phyloP scores from a whole-genome alignment of 2,797 vertebrate genomes.

The Clarias fuscus region DNA sequence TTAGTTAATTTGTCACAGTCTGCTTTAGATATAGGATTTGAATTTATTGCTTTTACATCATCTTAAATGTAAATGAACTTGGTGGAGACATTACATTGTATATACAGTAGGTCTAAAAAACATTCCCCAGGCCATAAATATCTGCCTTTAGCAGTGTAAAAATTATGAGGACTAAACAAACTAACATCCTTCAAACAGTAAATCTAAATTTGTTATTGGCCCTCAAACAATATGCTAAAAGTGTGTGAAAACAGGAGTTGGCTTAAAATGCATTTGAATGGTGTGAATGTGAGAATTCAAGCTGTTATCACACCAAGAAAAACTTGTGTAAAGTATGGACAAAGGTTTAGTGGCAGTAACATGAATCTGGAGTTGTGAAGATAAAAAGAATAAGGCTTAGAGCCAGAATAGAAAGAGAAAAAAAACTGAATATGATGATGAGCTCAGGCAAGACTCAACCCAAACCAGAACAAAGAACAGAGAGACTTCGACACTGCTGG shows the following conservation, averaged over 20 bases:
- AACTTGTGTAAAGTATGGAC: conserved; percentile 11
- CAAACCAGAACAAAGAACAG: conserved; percentile 21
- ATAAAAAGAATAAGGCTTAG: conserved; percentile 24
- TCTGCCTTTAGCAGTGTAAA: not conserved
- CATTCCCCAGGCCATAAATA: not conserved
- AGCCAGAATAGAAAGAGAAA: conserved; percentile 22
- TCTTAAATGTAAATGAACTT: conserved; percentile 3
- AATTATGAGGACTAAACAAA: not conserved
- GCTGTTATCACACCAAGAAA: not conserved
- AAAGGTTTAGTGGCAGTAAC: conserved; percentile 13
- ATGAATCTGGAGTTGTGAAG: conserved; percentile 19
- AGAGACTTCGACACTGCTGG: conserved; percentile 20
- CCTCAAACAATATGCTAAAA: conserved; percentile 14
- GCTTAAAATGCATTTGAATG: conserved; percentile 5
- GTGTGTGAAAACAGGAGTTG: conserved; percentile 21
- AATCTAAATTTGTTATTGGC: conserved; percentile 34
- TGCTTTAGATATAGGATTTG: not conserved
- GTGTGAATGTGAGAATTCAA: conserved; percentile 26
- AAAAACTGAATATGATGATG: conserved; percentile 12
- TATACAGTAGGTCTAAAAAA: not conserved
- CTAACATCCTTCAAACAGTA: conserved; percentile 12
- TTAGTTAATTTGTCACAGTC: conserved; percentile 24
- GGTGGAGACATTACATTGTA: not conserved
- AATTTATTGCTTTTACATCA: conserved; percentile 5
- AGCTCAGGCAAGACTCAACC: conserved; percentile 4